phyloP scores from a whole-genome alignment of 1,140 invertebrate species.

The Scaptomyza montana region DNA sequence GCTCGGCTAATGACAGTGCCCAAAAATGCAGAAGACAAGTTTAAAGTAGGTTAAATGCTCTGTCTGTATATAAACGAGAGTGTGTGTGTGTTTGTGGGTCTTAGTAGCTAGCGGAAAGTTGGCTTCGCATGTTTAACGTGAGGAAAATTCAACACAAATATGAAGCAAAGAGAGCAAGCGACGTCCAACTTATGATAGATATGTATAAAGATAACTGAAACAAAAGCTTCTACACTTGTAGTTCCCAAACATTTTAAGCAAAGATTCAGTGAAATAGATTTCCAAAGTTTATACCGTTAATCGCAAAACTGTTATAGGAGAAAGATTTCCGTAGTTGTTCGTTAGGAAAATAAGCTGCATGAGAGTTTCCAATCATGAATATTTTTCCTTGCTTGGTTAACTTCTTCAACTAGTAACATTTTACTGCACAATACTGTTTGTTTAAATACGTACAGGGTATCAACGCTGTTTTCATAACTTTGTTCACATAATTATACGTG shows the following conservation, averaged over 20 bases:
- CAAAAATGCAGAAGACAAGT: slow-evolving; percentile 59
- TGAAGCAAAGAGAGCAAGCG: neutral
- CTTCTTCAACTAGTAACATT: no score
- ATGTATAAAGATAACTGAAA: neutral
- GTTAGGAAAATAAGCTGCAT: no score
- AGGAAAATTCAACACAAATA: slow-evolving; percentile 24
- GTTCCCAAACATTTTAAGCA: neutral
- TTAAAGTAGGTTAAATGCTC: slow-evolving; percentile 75
- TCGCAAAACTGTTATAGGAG: no score
- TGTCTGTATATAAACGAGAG: no score
- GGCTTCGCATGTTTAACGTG: slow-evolving; percentile 29
- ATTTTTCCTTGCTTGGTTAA: no score
- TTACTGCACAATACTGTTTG: no score
- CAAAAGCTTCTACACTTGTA: neutral
- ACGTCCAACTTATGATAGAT: neutral
- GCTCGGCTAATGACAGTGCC: slow-evolving; percentile 69
- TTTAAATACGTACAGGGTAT: neutral
- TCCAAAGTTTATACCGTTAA: no score
- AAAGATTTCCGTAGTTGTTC: no score
- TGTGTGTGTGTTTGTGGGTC: neutral
- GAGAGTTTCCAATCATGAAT: no score
- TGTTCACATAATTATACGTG: neutral
- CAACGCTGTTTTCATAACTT: neutral
- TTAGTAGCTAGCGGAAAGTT: slow-evolving; percentile 38
- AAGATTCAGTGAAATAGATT: no score